A percentile compares a stretch with the other conserved stretches of the same genome.
Conservation (phyloP, 2,888 invertebrate genomes). For the Gari tellinella region DNA sequence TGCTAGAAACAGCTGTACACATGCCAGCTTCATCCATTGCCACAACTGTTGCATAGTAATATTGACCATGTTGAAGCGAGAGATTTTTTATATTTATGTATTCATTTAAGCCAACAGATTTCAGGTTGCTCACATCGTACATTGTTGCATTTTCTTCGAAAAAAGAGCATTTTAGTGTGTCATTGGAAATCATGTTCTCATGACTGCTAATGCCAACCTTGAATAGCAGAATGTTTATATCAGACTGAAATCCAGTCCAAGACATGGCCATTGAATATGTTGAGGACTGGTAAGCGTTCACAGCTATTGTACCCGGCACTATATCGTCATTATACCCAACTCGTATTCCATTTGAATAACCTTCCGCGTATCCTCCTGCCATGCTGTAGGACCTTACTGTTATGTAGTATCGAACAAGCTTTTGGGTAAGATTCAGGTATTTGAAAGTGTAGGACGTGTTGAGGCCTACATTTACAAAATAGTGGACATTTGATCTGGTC, state of each 20-base stretch:
- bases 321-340: slow-evolving; percentile 65
- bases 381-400: slow-evolving; percentile 71
- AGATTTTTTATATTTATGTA: slow-evolving; percentile 41
- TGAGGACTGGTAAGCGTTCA: slow-evolving; percentile 40
- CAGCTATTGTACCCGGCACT: slow-evolving; percentile 48
- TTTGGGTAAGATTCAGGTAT: slow-evolving; percentile 65
- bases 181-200: slow-evolving; percentile 31
- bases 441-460: slow-evolving; percentile 67
- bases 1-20: slow-evolving; percentile 49
- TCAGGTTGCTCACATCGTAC: slow-evolving; percentile 40
- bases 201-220: slow-evolving; percentile 55
- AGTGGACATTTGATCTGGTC: slow-evolving; percentile 69
- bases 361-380: slow-evolving; percentile 70
- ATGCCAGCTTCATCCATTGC: slow-evolving; percentile 63
- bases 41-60: slow-evolving; percentile 60
- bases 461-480: slow-evolving; percentile 70
- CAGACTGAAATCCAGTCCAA: slow-evolving; percentile 64
- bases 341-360: slow-evolving; percentile 70
- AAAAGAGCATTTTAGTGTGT: slow-evolving; percentile 37
- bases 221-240: slow-evolving; percentile 61
- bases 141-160: slow-evolving; percentile 26
- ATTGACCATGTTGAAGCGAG: slow-evolving; percentile 41
- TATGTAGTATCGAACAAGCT: slow-evolving; percentile 68
- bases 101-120: slow-evolving; percentile 52
- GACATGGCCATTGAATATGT: slow-evolving; percentile 51